A percentile compares a stretch with the other conserved stretches of the same genome.
These are phyloP conservation scores for Melospiza melodia DNA, from an alignment of 2,113 vertebrate genomes.

Conservation along the genomic window DNA sequence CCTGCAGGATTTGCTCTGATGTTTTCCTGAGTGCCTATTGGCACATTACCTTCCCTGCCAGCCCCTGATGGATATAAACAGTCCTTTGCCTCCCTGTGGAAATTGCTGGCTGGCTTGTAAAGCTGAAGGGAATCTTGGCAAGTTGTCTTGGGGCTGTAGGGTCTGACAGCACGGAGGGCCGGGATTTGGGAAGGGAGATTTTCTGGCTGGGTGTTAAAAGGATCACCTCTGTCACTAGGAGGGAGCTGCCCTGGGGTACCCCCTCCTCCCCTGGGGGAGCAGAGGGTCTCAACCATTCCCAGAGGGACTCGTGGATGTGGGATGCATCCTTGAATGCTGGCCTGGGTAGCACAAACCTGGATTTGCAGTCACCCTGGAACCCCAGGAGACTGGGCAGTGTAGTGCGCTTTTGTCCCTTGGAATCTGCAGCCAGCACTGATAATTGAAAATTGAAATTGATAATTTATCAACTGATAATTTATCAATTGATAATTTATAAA, in stretches of 20 bases:
- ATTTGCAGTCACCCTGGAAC: background rate
- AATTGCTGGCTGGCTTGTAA: background rate
- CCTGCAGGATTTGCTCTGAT: background rate
- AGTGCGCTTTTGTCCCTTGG: background rate
- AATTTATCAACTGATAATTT: too few species aligned
- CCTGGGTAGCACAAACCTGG: background rate
- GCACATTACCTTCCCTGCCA: constrained; percentile 11
- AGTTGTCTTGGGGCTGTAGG: rapidly evolving
- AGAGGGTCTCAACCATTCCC: background rate
- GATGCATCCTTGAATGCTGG: background rate
- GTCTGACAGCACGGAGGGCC: rapidly evolving
- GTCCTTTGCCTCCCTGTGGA: background rate
- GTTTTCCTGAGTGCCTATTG: constrained; percentile 2
- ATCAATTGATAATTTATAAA: too few species aligned
- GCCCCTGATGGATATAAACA: background rate
- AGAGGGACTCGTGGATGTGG: rapidly evolving
- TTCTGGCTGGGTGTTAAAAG: background rate
- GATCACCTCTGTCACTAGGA: background rate
- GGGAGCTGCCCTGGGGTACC: background rate
- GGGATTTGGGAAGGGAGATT: background rate
- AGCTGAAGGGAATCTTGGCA: background rate
- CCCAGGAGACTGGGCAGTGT: background rate
- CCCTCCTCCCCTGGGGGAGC: background rate
- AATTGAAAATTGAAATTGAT: background rate
- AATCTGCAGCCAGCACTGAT: background rate